Conservation (phyloP, 1,140 invertebrate species). For the Hycleus phaleratus region DNA sequence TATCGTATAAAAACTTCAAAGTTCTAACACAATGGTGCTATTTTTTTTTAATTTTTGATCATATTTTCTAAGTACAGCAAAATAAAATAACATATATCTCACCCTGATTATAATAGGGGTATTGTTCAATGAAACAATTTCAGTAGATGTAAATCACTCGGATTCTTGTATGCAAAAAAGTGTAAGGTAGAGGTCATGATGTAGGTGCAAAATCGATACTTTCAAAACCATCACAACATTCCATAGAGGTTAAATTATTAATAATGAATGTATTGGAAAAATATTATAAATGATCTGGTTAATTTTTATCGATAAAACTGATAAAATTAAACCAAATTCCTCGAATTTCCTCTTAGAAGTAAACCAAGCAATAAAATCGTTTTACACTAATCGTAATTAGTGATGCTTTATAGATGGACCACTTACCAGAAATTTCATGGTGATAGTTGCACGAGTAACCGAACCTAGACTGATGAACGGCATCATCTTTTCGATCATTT, state of each 20-base stretch:
- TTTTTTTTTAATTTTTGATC: too few species aligned
- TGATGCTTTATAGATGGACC: neutral
- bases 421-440: constrained; percentile 14
- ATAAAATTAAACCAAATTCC: too few species aligned
- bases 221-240: neutral
- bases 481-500: constrained; percentile 9
- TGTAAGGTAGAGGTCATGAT: neutral
- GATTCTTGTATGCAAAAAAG: too few species aligned
- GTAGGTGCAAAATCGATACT: neutral
- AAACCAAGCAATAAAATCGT: neutral
- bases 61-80: too few species aligned
- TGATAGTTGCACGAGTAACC: constrained; percentile 1
- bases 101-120: too few species aligned
- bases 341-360: too few species aligned
- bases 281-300: neutral
- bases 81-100: too few species aligned
- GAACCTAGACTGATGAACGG: constrained; percentile 1
- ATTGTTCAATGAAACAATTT: too few species aligned
- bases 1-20: too few species aligned
- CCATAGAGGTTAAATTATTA: neutral
- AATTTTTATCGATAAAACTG: neutral
- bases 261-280: neutral
- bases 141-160: too few species aligned
- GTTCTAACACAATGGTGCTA: too few species aligned
- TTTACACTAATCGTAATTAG: constrained; percentile 3